Evolutionary conservation across 2,797 vertebrate genomes (phyloP), one percentile per base, ranked within the genome.

Genomic region (Anguilla megastoma): DNA sequence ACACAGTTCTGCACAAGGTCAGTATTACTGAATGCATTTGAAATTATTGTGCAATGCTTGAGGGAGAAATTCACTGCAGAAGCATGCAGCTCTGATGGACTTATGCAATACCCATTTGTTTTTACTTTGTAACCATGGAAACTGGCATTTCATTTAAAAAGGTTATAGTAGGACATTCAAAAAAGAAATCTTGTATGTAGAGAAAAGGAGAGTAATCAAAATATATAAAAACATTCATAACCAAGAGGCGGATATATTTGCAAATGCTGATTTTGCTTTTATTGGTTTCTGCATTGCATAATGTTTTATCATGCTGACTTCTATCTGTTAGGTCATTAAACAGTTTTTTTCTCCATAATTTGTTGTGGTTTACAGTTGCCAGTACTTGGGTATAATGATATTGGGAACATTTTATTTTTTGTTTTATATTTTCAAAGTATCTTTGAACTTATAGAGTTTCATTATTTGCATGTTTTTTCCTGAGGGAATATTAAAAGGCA

Each of bases 81-180:
- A 48, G 12, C 33, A 84, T 52, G 48, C 83, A 56, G 24, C n/a
- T 3, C 52, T 52, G 69, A 12, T 66, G 24, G 21, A 66, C 86
- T 86, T 85, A 83, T 30, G 86, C 60, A 88, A 86, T 86, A 74
- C 63, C 4, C 30, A 74, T 83, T 48, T 82, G 45, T 85, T 85
- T 85, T 87, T 69, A 21, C 71, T 60, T 0, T 8, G 86, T 87
- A 85, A 79, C 86, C 76, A 87, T 89, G 66, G 83, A 85, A 89
- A 89, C 88, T 58, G 69, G 86, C 82, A 80, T n/a, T 30, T 36
- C 18, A 63, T 60, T 45, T 21, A 18, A 21, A 52, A n/a, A 45
- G 24, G 48, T 50, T 41, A 41, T 41, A 21, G 14, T 3, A 36
- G 18, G 74, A 41, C 33, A 71, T 71, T 14, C 1, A 36, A 18